phyloP scores from a whole-genome alignment of 2,888 invertebrate species.

The Drosophila setosimentum region DNA sequence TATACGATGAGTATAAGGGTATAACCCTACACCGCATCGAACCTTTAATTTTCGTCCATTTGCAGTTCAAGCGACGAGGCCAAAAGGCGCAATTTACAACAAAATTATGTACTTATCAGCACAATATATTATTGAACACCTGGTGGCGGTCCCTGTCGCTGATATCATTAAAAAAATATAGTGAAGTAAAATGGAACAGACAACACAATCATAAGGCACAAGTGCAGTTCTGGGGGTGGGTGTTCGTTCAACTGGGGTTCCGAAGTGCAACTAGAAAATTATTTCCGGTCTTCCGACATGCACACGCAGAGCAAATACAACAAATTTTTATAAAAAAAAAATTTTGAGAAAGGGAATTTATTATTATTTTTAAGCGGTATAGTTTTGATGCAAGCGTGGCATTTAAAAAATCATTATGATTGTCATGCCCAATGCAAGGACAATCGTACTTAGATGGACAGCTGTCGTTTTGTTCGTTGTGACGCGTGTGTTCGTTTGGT shows the following conservation, averaged over 20 bases:
- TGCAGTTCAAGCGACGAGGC: slow-evolving; percentile 62
- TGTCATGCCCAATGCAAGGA: slow-evolving; percentile 51
- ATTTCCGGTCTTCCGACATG: slow-evolving; percentile 81
- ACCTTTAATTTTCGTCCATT: slow-evolving; percentile 28
- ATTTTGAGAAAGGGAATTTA: slow-evolving; percentile 55
- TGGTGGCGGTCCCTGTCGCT: slow-evolving; percentile 73
- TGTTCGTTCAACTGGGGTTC: slow-evolving; percentile 27
- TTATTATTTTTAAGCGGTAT: slow-evolving; percentile 71
- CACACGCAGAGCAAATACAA: slow-evolving; percentile 48
- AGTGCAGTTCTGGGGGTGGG: slow-evolving; percentile 68
- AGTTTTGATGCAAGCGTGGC: slow-evolving; percentile 60
- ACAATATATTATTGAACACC: slow-evolving; percentile 82
- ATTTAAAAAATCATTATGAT: slow-evolving; percentile 75
- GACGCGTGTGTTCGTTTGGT: slow-evolving; percentile 55
- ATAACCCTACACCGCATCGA: slow-evolving; percentile 7
- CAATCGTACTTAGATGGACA: slow-evolving; percentile 53
- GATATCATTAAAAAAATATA: slow-evolving; percentile 58
- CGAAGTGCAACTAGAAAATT: slow-evolving; percentile 74
- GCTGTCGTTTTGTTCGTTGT: slow-evolving; percentile 50
- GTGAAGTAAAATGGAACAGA: slow-evolving; percentile 49
- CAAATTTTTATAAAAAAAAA: slow-evolving; percentile 35
- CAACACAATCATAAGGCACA: slow-evolving; percentile 60
- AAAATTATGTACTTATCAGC: slow-evolving; percentile 76
- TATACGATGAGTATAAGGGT: slow-evolving; percentile 40
- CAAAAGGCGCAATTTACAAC: slow-evolving; percentile 64